These are phyloP conservation scores for Pseudomyrmex concolor DNA, from an alignment of 1,140 invertebrate genomes.

Conservation along the genomic window DNA sequence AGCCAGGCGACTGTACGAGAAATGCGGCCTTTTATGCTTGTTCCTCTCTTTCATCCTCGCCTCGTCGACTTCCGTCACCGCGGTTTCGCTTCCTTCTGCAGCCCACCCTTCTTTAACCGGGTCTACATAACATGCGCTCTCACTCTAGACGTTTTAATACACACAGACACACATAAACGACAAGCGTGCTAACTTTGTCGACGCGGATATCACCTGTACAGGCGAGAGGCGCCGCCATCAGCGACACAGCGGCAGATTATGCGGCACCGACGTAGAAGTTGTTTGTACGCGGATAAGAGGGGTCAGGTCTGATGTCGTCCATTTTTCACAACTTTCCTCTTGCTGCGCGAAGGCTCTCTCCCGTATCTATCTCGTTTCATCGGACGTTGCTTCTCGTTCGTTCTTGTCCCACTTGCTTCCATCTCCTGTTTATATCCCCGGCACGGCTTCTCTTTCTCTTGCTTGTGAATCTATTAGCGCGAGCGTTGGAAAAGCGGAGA, in stretches of 20 bases:
- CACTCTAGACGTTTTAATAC: constrained; percentile 14
- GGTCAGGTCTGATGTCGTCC: constrained; percentile 53
- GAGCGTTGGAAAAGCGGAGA: constrained; percentile 24
- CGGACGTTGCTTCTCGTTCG: constrained; percentile 18
- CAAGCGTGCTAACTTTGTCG: constrained; percentile 23
- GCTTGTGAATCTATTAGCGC: constrained; percentile 50
- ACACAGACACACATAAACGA: not conserved
- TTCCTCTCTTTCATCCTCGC: constrained; percentile 34
- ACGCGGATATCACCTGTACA: constrained; percentile 24
- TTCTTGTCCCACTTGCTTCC: not conserved
- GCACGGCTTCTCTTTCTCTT: not conserved
- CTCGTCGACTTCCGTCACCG: constrained; percentile 48
- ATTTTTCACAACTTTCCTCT: constrained; percentile 66
- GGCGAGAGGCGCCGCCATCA: constrained; percentile 18
- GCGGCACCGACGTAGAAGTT: constrained; percentile 56
- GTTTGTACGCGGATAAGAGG: constrained; percentile 66
- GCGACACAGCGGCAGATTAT: constrained; percentile 50
- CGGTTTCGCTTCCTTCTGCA: constrained; percentile 46
- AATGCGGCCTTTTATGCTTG: constrained; percentile 61
- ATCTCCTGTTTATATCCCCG: not conserved
- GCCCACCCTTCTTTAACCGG: constrained; percentile 49
- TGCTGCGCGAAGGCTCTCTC: constrained; percentile 10
- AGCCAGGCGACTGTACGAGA: constrained; percentile 31
- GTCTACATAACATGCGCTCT: constrained; percentile 30
- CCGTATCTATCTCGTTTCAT: constrained; percentile 42